Evolutionary conservation across 1,140 invertebrate genomes (phyloP), one percentile per base, ranked within the genome.

Genomic region (Drosophila varians): DNA sequence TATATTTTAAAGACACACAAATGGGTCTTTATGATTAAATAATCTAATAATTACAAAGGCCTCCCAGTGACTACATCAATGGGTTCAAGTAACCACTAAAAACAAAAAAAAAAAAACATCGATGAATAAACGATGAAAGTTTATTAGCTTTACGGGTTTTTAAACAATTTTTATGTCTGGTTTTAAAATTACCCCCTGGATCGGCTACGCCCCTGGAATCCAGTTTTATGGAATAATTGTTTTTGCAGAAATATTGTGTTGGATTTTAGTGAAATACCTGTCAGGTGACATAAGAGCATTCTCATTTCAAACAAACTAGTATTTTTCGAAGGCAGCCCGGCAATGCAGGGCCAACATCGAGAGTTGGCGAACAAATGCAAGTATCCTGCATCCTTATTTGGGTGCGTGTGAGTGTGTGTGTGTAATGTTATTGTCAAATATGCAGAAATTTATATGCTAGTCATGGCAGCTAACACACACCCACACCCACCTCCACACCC

Each of bases 361-460:
- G 45, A 80, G 68, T 64, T 60, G 47, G 43, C 38, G 62, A 86
- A 75, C 69, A 60, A 75, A 62, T 61, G 70, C 46, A 45, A 51
- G 55, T 26, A 56, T 46, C 40, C 69, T 47, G 18, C 11, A 38
- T 58, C 36, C 31, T 19, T 19, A 56, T 55, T 34, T 55, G 12
- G 26, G 56, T 34, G n/a, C n/a, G n/a, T n/a, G n/a, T n/a, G n/a
- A n/a, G n/a, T 74, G 71, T 28, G 60, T 47, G 47, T 60, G 43
- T 54, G 54, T 86, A 77, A 76, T 86, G 60, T 68, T 57, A 66
- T 82, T 77, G 82, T 82, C 82, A 86, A 86, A 86, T 82, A 62
- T 73, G 47, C 69, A 82, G 62, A 82, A 87, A 86, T 86, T 87
- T 86, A 86, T 86, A 86, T 86, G 80, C 80, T 87, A 86, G 80